These are phyloP conservation scores for Drosophila malerkotliana DNA, from an alignment of 1,140 invertebrate genomes.

Conservation along the genomic window DNA sequence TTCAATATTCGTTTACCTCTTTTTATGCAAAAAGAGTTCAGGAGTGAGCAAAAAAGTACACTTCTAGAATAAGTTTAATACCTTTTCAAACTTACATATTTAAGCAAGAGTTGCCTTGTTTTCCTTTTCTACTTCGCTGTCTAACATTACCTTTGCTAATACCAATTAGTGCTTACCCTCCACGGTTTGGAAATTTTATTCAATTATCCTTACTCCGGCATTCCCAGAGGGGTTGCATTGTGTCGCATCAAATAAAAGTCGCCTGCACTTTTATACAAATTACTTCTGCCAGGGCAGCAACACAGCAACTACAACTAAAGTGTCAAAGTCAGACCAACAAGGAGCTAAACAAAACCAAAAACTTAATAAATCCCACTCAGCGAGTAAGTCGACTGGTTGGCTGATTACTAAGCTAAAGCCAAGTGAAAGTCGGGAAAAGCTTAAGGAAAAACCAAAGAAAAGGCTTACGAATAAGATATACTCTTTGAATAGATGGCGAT, in stretches of 20 bases:
- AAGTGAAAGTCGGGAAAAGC: slow-evolving; percentile 2
- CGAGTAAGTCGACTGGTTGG: slow-evolving; percentile 26
- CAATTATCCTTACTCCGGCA: slow-evolving; percentile 54
- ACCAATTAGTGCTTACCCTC: slow-evolving; percentile 54
- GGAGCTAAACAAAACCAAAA: slow-evolving; percentile 43
- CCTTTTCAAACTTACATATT: too few relatives aligned
- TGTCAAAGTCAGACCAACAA: slow-evolving; percentile 27
- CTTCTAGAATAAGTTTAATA: background rate
- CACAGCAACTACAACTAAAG: slow-evolving; percentile 33
- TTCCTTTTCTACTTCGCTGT: background rate
- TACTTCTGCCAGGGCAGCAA: slow-evolving; percentile 51
- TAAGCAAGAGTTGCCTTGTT: background rate
- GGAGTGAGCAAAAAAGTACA: background rate
- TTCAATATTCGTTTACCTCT: background rate
- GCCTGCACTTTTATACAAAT: slow-evolving; percentile 75
- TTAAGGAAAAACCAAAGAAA: too few relatives aligned
- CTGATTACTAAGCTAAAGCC: slow-evolving; percentile 59
- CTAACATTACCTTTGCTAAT: slow-evolving; percentile 13
- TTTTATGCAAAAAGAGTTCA: background rate
- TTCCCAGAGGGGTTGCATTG: slow-evolving; percentile 28
- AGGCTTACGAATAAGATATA: background rate
- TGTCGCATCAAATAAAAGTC: slow-evolving; percentile 74
- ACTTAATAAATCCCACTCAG: slow-evolving; percentile 57
- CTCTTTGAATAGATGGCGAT: background rate
- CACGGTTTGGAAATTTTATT: slow-evolving; percentile 40